phyloP scores from a whole-genome alignment of 2,113 vertebrate species.

The Oryctolagus cuniculus region DNA sequence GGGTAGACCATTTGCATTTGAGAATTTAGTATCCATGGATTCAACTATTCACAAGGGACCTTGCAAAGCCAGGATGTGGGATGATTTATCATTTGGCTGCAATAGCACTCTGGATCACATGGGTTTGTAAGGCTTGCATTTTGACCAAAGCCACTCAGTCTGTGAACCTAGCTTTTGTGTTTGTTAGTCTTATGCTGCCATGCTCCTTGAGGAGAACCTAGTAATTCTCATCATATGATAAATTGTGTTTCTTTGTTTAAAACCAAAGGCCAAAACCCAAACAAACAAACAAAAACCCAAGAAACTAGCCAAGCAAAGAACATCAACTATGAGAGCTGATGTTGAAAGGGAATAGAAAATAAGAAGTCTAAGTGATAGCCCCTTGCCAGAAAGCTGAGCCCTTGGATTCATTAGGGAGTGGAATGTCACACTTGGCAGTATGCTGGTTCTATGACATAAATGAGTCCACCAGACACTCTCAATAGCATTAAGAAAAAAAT shows the following conservation, averaged over 20 bases:
- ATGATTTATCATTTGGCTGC: constrained; percentile 65
- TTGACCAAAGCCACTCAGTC: constrained; percentile 54
- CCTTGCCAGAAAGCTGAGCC: constrained; percentile 62
- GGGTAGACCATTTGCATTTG: constrained; percentile 56
- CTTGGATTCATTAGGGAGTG: constrained; percentile 60
- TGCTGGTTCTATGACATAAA: constrained; percentile 61
- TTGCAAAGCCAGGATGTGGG: background rate
- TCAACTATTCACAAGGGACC: constrained; percentile 41
- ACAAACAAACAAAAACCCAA: constrained; percentile 15
- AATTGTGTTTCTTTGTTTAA: constrained; percentile 69
- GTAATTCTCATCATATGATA: constrained; percentile 67
- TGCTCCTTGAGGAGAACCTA: constrained; percentile 38
- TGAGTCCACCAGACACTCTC: constrained; percentile 3
- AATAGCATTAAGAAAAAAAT: constrained; percentile 34
- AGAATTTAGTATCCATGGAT: constrained; percentile 61
- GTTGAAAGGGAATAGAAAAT: constrained; percentile 53
- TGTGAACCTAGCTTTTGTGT: constrained; percentile 61
- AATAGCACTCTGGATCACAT: constrained; percentile 48
- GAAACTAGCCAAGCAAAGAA: constrained; percentile 38
- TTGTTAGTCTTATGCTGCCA: constrained; percentile 57
- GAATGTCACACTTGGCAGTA: constrained; percentile 68
- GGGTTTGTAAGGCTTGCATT: constrained; percentile 42
- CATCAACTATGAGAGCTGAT: constrained; percentile 23
- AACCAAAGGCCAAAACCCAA: background rate
- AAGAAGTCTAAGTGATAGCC: constrained; percentile 40